A percentile compares a stretch with the other conserved stretches of the same genome.
Evolutionary conservation across 2,888 invertebrate species (phyloP).

Genomic region (Seira ritae): DNA sequence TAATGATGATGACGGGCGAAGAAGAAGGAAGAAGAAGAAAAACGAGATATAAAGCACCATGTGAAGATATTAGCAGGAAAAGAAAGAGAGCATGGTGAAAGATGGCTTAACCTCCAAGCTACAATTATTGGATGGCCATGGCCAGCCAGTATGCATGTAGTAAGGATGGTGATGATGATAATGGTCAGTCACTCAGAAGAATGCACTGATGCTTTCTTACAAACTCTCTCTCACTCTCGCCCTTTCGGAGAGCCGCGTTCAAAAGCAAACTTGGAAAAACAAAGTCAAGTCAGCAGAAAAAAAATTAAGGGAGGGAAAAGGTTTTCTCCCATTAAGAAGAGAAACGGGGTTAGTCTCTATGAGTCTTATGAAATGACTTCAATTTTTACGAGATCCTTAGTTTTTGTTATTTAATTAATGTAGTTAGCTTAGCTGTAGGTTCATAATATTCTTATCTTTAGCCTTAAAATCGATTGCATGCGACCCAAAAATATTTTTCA

Average conservation of each 20-base stretch:
- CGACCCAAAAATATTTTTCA: conserved; percentile 44
- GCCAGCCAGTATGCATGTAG: no score
- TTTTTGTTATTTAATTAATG: not conserved
- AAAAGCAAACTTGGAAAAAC: not conserved
- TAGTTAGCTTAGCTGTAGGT: not conserved
- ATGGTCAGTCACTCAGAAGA: conserved; percentile 33
- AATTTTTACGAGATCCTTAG: not conserved
- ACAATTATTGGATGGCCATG: not conserved
- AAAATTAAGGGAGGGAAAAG: conserved; percentile 22
- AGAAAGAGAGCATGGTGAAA: not conserved
- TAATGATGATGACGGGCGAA: conserved; percentile 29
- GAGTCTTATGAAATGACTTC: conserved; percentile 40
- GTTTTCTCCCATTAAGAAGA: not conserved
- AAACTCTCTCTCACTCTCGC: no score
- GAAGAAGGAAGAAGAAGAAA: not conserved
- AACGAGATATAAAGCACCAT: not conserved
- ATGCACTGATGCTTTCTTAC: not conserved
- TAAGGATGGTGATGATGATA: conserved; percentile 27
- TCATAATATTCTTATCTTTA: not conserved
- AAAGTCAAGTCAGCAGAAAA: not conserved
- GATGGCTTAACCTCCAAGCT: not conserved
- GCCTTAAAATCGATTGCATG: not conserved
- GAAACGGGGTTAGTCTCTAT: not conserved
- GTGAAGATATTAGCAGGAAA: not conserved
- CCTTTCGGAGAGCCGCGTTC: not conserved